Evolutionary conservation across 2,113 vertebrate species (phyloP).

Genomic region (Notothenia rossii): DNA sequence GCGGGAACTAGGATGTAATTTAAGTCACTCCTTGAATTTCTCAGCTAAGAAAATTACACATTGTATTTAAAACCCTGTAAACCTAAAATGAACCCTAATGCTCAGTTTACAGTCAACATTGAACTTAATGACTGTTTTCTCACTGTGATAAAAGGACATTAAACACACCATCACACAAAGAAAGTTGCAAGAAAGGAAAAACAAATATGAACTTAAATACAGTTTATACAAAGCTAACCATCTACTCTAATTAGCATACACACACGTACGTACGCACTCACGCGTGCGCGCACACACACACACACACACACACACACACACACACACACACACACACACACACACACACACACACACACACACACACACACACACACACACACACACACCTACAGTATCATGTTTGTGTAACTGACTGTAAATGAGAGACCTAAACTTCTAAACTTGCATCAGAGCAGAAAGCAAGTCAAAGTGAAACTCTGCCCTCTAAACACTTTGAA

Average conservation of each 20-base stretch:
- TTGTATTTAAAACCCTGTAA: background rate
- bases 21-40: slow-evolving; percentile 6
- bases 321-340: no score
- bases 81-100: background rate
- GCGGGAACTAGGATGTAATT: background rate
- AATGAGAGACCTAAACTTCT: slow-evolving; percentile 41
- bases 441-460: slow-evolving; percentile 32
- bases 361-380: no score
- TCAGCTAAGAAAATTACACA: background rate
- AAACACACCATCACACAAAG: no score
- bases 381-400: no score
- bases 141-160: no score
- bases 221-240: no score
- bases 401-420: slow-evolving; percentile 54
- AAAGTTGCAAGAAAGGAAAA: no score
- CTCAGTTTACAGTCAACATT: slow-evolving; percentile 12
- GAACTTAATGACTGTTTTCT: no score
- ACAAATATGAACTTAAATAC: no score
- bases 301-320: no score
- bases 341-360: no score
- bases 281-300: background rate
- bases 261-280: background rate
- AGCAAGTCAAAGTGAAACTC: slow-evolving; percentile 70
- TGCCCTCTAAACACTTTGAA: slow-evolving; percentile 18
- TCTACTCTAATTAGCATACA: no score